Conservation (phyloP, 2,888 invertebrate species). For the Drosophila trichaetosa region DNA sequence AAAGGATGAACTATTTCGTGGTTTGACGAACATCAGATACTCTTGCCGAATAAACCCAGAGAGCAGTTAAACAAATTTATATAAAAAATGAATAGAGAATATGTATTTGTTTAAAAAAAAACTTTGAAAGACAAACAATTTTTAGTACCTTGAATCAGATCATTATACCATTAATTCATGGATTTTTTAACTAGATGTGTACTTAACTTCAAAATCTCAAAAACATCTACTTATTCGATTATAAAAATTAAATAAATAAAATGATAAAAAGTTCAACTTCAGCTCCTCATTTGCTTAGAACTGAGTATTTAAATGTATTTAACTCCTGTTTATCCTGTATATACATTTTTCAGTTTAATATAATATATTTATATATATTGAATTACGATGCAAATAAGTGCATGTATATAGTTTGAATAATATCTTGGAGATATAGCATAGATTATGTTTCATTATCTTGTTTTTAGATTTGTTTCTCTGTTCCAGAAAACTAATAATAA, state of each 20-base stretch:
- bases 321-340: not conserved
- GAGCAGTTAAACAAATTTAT: not conserved
- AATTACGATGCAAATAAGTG: not conserved
- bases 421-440: not conserved
- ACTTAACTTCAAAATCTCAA: not conserved
- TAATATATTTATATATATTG: not conserved
- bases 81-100: not conserved
- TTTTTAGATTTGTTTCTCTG: not conserved
- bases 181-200: no score
- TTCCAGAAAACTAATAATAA: accelerated
- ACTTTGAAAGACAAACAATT: accelerated
- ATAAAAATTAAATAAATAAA: not conserved
- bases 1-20: not conserved
- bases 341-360: not conserved
- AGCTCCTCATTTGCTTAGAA: not conserved
- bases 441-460: not conserved
- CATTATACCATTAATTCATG: no score
- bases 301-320: not conserved
- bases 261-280: not conserved
- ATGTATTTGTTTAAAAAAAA: not conserved
- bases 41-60: not conserved
- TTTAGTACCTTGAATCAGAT: not conserved
- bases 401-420: not conserved
- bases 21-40: conserved; percentile 8
- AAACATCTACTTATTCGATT: not conserved